Percentiles rank a stretch among this genome's conserved stretches.
Evolutionary conservation across 2,888 invertebrate species (phyloP).

Genomic region (Amorpha juglandis): DNA sequence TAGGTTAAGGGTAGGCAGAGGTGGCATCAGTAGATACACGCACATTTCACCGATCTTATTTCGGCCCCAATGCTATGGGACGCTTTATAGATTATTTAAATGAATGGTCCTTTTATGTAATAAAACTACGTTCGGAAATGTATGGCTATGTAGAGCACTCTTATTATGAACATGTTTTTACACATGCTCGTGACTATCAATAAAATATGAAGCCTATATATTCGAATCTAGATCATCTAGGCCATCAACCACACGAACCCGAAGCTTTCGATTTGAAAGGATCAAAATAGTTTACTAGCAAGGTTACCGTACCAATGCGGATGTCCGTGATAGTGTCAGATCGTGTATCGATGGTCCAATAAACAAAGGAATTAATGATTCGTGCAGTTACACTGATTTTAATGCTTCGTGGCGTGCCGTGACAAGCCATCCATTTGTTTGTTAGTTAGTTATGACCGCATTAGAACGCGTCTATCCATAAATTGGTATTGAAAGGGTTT

Average conservation of each 20-base stretch:
- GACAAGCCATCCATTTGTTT: slow-evolving; percentile 61
- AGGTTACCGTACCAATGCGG: slow-evolving; percentile 29
- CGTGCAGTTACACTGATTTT: slow-evolving; percentile 77
- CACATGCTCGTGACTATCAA: too few relatives aligned
- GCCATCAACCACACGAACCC: not conserved
- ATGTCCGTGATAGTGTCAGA: slow-evolving; percentile 43
- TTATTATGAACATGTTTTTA: too few relatives aligned
- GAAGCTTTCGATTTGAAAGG: not conserved
- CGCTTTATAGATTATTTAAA: too few relatives aligned
- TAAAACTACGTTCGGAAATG: too few relatives aligned
- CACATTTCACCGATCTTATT: too few relatives aligned
- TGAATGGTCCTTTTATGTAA: too few relatives aligned
- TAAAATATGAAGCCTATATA: not conserved
- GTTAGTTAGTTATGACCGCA: slow-evolving; percentile 38
- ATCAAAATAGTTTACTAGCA: not conserved
- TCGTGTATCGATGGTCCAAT: slow-evolving; percentile 67
- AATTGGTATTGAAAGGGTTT: slow-evolving; percentile 8
- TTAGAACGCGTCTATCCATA: not conserved
- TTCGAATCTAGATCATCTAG: not conserved
- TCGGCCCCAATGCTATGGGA: too few relatives aligned
- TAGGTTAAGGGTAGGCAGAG: too few relatives aligned
- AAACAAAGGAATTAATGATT: slow-evolving; percentile 76
- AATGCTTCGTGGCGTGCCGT: slow-evolving; percentile 73
- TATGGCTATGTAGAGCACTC: too few relatives aligned
- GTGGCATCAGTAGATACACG: too few relatives aligned